Evolutionary conservation across 2,888 invertebrate genomes (phyloP).

Genomic region (Eristalis arbustorum): DNA sequence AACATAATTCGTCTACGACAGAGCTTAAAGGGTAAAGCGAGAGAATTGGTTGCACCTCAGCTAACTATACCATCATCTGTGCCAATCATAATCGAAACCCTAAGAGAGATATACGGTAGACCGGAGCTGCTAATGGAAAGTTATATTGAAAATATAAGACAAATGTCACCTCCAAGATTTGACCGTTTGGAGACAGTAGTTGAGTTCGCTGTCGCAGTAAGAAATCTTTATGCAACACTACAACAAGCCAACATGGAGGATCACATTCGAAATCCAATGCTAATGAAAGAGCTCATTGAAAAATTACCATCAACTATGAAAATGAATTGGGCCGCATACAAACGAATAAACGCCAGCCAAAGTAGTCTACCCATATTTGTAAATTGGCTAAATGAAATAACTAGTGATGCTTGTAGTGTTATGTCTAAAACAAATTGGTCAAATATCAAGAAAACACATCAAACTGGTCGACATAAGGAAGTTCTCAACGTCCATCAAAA

Average conservation of each 20-base stretch:
- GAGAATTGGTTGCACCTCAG: neutral
- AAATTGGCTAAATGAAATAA: neutral
- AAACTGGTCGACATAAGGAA: neutral
- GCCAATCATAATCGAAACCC: neutral
- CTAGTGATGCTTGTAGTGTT: neutral
- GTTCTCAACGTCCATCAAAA: neutral
- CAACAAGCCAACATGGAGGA: neutral
- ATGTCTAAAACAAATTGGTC: neutral
- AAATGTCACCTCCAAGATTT: neutral
- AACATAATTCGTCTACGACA: neutral
- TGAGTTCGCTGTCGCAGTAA: neutral
- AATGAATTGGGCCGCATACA: slow-evolving; percentile 1
- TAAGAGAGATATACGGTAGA: neutral
- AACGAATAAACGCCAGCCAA: neutral
- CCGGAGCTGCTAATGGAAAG: neutral
- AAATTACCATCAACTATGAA: neutral
- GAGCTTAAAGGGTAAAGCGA: neutral
- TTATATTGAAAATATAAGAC: neutral
- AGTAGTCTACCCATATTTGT: neutral
- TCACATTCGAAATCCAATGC: slow-evolving; percentile 4
- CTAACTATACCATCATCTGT: neutral
- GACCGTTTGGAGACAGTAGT: neutral
- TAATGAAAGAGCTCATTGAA: neutral
- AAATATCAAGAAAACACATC: neutral
- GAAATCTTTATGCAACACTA: neutral